Conservation (phyloP, 2,888 invertebrate genomes). For the Gandaritis pyraliata region DNA sequence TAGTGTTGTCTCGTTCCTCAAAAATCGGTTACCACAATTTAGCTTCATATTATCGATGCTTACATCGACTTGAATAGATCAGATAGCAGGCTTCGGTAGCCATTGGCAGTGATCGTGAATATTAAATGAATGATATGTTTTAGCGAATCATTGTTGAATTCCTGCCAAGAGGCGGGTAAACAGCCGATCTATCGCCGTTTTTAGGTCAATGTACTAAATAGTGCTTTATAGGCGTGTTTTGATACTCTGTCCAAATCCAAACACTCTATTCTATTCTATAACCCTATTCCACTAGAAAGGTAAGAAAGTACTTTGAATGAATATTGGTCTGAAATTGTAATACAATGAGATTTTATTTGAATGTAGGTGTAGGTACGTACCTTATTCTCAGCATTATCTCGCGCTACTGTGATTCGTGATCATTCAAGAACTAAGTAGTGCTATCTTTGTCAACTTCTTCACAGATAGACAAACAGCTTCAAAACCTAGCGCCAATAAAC, state of each 20-base stretch:
- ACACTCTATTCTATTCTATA: too few species aligned
- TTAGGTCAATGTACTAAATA: conserved; percentile 38
- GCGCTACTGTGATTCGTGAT: too few species aligned
- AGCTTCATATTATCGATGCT: conserved; percentile 7
- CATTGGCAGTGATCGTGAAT: conserved; percentile 67
- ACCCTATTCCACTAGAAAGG: too few species aligned
- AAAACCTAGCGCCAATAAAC: conserved; percentile 21
- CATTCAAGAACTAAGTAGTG: background rate
- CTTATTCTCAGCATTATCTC: too few species aligned
- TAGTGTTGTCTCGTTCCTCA: too few species aligned
- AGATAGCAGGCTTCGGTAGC: conserved; percentile 49
- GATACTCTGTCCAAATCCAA: background rate
- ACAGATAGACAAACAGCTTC: conserved; percentile 16
- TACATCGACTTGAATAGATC: conserved; percentile 42
- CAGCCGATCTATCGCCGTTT: conserved; percentile 46
- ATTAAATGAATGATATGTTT: conserved; percentile 67
- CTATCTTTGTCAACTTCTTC: conserved; percentile 9
- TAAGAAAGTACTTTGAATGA: too few species aligned
- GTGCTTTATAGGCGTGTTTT: conserved; percentile 27
- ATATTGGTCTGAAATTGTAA: too few species aligned
- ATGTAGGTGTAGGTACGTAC: too few species aligned
- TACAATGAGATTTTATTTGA: too few species aligned
- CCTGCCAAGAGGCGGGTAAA: conserved; percentile 66
- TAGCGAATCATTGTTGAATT: conserved; percentile 64
- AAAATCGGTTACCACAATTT: background rate